Conservation (phyloP, 1,140 invertebrate genomes). For the Rhagoletis zephyria region DNA sequence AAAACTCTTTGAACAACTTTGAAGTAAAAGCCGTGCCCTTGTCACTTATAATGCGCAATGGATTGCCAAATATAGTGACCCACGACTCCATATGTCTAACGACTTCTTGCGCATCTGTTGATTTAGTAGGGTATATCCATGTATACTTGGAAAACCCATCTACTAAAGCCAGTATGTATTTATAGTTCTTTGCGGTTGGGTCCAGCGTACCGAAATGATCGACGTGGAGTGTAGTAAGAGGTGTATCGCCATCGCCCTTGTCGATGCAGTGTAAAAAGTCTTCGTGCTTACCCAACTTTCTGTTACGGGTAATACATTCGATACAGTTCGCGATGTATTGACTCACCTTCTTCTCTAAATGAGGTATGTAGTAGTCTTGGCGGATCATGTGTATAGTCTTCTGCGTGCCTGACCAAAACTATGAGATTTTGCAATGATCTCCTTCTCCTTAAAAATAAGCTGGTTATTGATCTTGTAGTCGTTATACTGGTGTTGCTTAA, state of each 20-base stretch:
- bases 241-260: constrained; percentile 49
- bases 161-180: constrained; percentile 68
- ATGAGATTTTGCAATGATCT: constrained; percentile 66
- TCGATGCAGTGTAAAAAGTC: not conserved
- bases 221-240: constrained; percentile 58
- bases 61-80: no score
- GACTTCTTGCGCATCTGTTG: constrained; percentile 62
- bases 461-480: constrained; percentile 53
- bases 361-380: constrained; percentile 70
- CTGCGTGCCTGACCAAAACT: constrained; percentile 65
- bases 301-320: constrained; percentile 62
- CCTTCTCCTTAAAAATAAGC: constrained; percentile 64
- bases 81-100: constrained; percentile 54
- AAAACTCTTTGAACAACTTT: no score
- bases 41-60: no score
- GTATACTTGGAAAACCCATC: no score
- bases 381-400: constrained; percentile 71
- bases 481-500: not conserved
- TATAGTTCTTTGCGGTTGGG: constrained; percentile 61
- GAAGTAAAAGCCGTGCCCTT: no score
- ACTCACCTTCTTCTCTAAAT: constrained; percentile 66
- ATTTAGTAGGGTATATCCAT: not conserved
- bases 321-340: constrained; percentile 66
- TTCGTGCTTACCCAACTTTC: constrained; percentile 34
- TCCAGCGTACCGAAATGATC: constrained; percentile 66